Percentiles rank a stretch among this genome's conserved stretches.
Evolutionary conservation across 2,888 invertebrate species (phyloP).

Genomic region (Brachycybe producta): DNA sequence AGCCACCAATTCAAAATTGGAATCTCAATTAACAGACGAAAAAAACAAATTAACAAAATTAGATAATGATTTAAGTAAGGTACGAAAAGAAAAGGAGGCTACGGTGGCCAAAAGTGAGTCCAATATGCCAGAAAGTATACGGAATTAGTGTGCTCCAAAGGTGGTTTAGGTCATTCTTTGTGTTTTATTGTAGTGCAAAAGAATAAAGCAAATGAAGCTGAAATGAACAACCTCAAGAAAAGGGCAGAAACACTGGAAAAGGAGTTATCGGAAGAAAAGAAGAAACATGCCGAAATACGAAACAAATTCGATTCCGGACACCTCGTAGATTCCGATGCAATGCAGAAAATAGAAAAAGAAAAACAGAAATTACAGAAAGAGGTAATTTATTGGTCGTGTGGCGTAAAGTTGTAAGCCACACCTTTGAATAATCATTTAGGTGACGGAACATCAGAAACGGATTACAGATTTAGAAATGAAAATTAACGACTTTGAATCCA

Average conservation of each 20-base stretch:
- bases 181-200: no score
- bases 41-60: no score
- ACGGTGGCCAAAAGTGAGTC: no score
- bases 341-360: constrained; percentile 37
- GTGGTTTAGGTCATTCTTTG: no score
- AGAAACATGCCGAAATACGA: constrained; percentile 46
- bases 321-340: constrained; percentile 17
- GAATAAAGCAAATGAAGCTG: constrained; percentile 9
- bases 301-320: constrained; percentile 28
- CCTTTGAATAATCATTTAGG: constrained; percentile 32
- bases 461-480: constrained; percentile 45
- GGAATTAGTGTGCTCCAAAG: no score
- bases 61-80: no score
- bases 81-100: no score
- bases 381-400: constrained; percentile 31
- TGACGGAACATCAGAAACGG: constrained; percentile 55
- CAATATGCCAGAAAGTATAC: no score
- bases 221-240: constrained; percentile 38
- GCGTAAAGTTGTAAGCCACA: background rate
- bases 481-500: constrained; percentile 36
- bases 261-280: constrained; percentile 44
- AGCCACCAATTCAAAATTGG: no score
- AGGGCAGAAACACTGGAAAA: constrained; percentile 50
- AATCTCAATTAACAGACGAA: no score
- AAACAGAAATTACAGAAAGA: constrained; percentile 47